Percentiles rank a stretch among this genome's conserved stretches.
phyloP scores from a whole-genome alignment of 2,888 invertebrate species.

The Diplolepis rosae region DNA sequence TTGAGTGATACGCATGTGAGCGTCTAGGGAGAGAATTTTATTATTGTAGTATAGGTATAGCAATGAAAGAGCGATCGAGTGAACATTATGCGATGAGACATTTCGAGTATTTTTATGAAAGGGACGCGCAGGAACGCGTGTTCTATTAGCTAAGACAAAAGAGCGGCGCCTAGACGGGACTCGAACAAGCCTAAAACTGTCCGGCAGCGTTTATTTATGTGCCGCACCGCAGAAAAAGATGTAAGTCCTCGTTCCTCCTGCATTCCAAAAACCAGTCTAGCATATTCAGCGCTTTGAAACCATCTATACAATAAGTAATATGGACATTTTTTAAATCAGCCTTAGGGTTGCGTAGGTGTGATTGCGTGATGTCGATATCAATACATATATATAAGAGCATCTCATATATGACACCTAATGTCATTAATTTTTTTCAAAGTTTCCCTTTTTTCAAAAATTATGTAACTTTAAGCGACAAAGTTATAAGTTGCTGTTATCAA shows the following conservation, averaged over 20 bases:
- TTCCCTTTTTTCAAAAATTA: no score
- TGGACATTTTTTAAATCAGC: no score
- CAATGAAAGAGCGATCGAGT: constrained; percentile 62
- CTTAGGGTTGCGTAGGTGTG: no score
- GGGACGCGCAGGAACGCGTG: constrained; percentile 71
- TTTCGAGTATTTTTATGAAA: constrained; percentile 70
- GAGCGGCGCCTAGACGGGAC: constrained; percentile 71
- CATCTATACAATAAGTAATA: neutral
- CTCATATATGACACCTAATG: no score
- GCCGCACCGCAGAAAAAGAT: constrained; percentile 72
- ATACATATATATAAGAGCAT: no score
- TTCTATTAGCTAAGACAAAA: constrained; percentile 73
- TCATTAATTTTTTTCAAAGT: no score
- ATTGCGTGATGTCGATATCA: no score
- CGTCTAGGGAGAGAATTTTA: neutral
- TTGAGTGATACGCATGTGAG: no score
- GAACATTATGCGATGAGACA: constrained; percentile 70
- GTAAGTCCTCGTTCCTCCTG: constrained; percentile 65
- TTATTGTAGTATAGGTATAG: constrained; percentile 11
- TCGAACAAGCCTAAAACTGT: constrained; percentile 58
- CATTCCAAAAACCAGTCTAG: constrained; percentile 66
- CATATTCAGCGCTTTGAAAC: constrained; percentile 56
- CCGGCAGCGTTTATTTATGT: constrained; percentile 71
- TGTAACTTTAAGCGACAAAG: no score
- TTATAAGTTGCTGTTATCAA: neutral